Conservation (phyloP, 2,113 vertebrate species). For the Bambusicola thoracicus region DNA sequence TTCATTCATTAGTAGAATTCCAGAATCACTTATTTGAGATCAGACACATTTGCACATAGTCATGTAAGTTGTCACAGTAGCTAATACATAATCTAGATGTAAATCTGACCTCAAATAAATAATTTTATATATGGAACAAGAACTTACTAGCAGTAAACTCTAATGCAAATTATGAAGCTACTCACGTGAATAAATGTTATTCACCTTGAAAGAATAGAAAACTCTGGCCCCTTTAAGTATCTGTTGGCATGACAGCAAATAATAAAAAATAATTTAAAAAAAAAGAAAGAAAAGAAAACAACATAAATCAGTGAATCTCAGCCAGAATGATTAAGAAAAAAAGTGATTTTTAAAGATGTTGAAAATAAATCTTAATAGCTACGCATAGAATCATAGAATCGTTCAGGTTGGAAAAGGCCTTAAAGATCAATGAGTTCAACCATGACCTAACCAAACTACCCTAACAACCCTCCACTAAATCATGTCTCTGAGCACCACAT, state of each 20-base stretch:
- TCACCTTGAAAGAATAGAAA: background rate
- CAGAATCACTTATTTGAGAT: background rate
- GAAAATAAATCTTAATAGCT: conserved; percentile 35
- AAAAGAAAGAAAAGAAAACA: background rate
- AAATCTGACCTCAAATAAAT: background rate
- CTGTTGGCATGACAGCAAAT: background rate
- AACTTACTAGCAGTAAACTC: background rate
- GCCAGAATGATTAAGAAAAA: background rate
- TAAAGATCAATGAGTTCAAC: too few species aligned
- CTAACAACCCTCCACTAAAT: too few species aligned
- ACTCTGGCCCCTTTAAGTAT: background rate
- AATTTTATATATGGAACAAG: background rate
- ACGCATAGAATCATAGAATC: too few species aligned
- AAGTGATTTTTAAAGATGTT: conserved; percentile 24
- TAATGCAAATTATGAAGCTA: background rate
- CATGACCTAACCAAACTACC: too few species aligned
- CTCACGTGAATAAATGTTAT: background rate
- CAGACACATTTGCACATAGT: background rate
- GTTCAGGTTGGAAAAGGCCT: too few species aligned
- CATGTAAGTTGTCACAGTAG: background rate
- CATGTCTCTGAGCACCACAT: too few species aligned
- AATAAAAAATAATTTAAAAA: background rate
- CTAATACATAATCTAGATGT: rapidly evolving
- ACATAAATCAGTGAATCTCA: background rate
- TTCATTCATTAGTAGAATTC: background rate